These are phyloP conservation scores for Rhimphoctona megacephalus DNA, from an alignment of 2,888 invertebrate species.

Conservation along the genomic window DNA sequence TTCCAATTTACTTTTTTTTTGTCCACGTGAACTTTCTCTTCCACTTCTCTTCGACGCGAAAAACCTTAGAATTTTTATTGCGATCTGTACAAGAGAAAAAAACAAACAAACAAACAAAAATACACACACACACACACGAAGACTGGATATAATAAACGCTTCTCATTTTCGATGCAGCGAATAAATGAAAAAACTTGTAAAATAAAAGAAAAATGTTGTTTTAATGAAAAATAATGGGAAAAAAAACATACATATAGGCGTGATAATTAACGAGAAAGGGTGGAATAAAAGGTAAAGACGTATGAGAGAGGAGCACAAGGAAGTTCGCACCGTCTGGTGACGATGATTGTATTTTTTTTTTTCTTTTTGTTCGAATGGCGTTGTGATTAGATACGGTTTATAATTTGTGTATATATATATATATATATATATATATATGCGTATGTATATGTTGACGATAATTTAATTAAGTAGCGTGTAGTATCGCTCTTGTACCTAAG, in stretches of 20 bases:
- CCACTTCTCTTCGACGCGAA: slow-evolving; percentile 57
- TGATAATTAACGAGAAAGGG: slow-evolving; percentile 31
- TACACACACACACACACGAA: slow-evolving; percentile 41
- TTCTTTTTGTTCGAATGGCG: slow-evolving; percentile 72
- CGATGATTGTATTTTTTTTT: slow-evolving; percentile 65
- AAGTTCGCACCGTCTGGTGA: slow-evolving; percentile 52
- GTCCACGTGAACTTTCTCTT: slow-evolving; percentile 38
- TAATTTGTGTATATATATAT: slow-evolving; percentile 71
- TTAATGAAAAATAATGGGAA: slow-evolving; percentile 26
- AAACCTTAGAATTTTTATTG: slow-evolving; percentile 63
- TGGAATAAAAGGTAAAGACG: slow-evolving; percentile 41
- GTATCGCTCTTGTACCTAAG: slow-evolving; percentile 78
- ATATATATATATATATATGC: slow-evolving; percentile 67
- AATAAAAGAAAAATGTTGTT: slow-evolving; percentile 19
- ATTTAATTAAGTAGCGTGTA: slow-evolving; percentile 76
- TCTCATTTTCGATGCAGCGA: slow-evolving; percentile 61
- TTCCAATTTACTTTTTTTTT: slow-evolving; percentile 32
- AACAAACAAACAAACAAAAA: slow-evolving; percentile 20
- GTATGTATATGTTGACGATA: slow-evolving; percentile 66
- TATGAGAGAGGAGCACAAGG: slow-evolving; percentile 38
- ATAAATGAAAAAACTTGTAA: slow-evolving; percentile 34
- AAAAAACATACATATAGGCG: slow-evolving; percentile 12
- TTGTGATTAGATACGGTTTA: slow-evolving; percentile 78
- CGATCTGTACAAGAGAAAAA: slow-evolving; percentile 32
- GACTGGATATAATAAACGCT: slow-evolving; percentile 65